Evolutionary conservation across 2,113 vertebrate genomes (phyloP).

Genomic region (Carassius carassius): DNA sequence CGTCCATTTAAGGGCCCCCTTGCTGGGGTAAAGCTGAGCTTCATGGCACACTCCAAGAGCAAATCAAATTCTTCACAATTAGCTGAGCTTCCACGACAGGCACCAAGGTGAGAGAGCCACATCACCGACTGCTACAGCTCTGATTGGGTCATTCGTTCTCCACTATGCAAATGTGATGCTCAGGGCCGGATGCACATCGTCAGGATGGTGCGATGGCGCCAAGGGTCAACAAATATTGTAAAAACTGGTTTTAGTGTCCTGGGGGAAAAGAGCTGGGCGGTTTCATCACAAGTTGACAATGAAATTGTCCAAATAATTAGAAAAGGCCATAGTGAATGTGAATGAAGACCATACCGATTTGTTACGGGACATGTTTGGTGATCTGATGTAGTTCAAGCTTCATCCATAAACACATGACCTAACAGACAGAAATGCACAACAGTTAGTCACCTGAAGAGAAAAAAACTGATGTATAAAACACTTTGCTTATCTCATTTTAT

Average conservation of each 20-base stretch:
- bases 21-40: constrained; percentile 62
- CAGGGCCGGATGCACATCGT: constrained; percentile 63
- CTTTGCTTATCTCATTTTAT: constrained; percentile 23
- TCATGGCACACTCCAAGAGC: constrained; percentile 75
- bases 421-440: background rate
- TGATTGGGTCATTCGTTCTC: constrained; percentile 98
- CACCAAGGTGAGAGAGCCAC: constrained; percentile 80
- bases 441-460: background rate
- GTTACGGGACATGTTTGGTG: background rate
- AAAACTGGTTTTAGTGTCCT: constrained; percentile 34
- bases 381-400: background rate
- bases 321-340: background rate
- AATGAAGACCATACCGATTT: background rate
- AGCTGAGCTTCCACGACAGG: constrained; percentile 92
- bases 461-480: background rate
- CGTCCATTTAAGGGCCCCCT: constrained; percentile 57
- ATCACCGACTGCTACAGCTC: constrained; percentile 82
- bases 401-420: background rate
- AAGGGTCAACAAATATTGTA: constrained; percentile 42
- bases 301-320: background rate
- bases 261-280: background rate
- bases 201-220: constrained; percentile 66
- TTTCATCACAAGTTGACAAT: background rate
- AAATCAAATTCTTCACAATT: constrained; percentile 99
- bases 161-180: constrained; percentile 88